Evolutionary conservation across 2,113 vertebrate species (phyloP).

Genomic region (Melanostigma gelatinosum): DNA sequence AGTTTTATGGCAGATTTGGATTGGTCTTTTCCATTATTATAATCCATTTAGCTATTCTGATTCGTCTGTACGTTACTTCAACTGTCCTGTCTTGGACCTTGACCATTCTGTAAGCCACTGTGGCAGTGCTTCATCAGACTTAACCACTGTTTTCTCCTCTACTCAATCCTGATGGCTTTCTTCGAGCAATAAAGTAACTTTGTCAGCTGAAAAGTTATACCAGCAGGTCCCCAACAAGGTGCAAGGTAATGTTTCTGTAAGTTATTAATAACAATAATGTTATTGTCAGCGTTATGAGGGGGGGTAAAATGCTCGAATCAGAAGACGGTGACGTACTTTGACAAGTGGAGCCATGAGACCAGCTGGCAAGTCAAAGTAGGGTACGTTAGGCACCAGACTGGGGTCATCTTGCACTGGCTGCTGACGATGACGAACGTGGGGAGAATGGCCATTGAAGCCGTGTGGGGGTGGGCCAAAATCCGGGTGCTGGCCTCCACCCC

Average conservation of each 20-base stretch:
- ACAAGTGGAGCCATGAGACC: slow-evolving; percentile 97
- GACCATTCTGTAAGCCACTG: neutral
- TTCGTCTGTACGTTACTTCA: neutral
- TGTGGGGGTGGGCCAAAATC: slow-evolving; percentile 94
- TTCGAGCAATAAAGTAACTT: neutral
- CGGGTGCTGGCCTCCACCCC: slow-evolving; percentile 92
- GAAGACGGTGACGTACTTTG: slow-evolving; percentile 83
- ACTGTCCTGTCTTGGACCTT: neutral
- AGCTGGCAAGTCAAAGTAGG: slow-evolving; percentile 97
- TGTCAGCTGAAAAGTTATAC: neutral
- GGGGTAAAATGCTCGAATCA: too few species aligned
- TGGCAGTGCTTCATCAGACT: neutral
- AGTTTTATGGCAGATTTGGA: neutral
- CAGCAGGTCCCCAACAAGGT: neutral
- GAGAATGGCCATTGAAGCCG: slow-evolving; percentile 96
- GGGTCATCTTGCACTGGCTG: slow-evolving; percentile 92
- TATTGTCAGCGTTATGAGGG: neutral
- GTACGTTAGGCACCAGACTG: slow-evolving; percentile 96
- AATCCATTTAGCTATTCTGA: neutral
- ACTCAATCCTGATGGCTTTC: neutral
- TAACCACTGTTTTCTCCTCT: neutral
- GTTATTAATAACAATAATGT: neutral
- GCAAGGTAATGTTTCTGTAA: neutral
- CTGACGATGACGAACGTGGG: slow-evolving; percentile 92
- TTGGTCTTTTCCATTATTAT: neutral